Evolutionary conservation across 2,113 vertebrate species (phyloP).

Genomic region (Gracilinanus agilis): DNA sequence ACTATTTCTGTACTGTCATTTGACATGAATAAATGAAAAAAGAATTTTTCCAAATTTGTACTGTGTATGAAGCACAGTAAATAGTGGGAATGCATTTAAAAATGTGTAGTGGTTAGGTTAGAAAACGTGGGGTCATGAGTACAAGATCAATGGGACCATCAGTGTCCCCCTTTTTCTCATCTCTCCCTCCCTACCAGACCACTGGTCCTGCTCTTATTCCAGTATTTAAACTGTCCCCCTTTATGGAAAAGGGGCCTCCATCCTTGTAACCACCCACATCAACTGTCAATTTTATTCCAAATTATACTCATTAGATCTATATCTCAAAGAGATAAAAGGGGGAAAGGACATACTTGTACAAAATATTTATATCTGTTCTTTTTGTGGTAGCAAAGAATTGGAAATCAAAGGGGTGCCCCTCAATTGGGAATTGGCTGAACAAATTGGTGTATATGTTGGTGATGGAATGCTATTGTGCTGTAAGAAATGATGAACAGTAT

Average conservation of each 20-base stretch:
- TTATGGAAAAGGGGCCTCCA: background rate
- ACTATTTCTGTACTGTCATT: background rate
- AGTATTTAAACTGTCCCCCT: background rate
- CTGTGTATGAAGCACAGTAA: background rate
- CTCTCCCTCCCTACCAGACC: background rate
- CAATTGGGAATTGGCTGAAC: too few relatives aligned
- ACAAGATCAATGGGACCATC: background rate
- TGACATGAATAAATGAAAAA: background rate
- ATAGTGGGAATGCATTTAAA: background rate
- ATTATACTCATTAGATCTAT: conserved; percentile 8
- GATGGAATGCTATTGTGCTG: too few relatives aligned
- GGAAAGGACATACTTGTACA: too few relatives aligned
- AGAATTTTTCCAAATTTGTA: background rate
- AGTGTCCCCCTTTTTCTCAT: background rate
- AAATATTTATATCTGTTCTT: too few relatives aligned
- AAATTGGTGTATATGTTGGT: too few relatives aligned
- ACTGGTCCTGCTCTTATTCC: background rate
- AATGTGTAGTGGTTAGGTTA: background rate
- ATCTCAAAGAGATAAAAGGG: too few relatives aligned
- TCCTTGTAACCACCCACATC: background rate
- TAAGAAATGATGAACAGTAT: too few relatives aligned
- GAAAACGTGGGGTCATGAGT: background rate
- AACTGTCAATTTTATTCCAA: conserved; percentile 53
- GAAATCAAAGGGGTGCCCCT: too few relatives aligned
- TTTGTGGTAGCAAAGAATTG: too few relatives aligned